Evolutionary conservation across 2,113 vertebrate species (phyloP), one percentile per base, ranked within the genome.

Genomic region (Colaptes auratus): DNA sequence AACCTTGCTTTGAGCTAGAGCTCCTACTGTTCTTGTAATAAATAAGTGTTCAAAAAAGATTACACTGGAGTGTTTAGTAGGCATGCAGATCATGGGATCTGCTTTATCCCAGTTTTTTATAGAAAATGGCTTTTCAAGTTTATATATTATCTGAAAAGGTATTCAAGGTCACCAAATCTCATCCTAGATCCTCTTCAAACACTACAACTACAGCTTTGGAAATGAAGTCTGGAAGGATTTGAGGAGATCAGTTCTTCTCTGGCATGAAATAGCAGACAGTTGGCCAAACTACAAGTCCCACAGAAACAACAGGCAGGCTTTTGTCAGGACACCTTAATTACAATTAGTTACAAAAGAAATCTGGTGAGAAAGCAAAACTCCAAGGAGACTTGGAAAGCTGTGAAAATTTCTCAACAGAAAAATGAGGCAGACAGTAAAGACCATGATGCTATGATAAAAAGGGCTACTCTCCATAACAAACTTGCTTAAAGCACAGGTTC

Each of bases 41-140:
- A 91, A 71, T 93, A 90, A 94, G 71, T 72, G 35, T 79, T 92
- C 63, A 59, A 63, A 92, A n/a, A 93, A 87, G 76, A 81, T 75
- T 94, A 82, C 25, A 46, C 17, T 75, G n/a, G 31, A 65, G 58
- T 8, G 17, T 84, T 95, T 80, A 28, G 50, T 52, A 89, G 35
- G 79, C 25, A 66, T 86, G 60, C 28, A 86, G 69, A 83, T 64
- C 1, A 1, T 56, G 16, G 16, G 17, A 94, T 74, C 31, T 82
- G 44, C 31, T 77, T 81, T 81, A 61, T 64, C 6, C 9, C 18
- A 78, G 6, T 75, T 92, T 88, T 83, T 65, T 28, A 88, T 33
- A 71, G 53, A 75, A 95, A 93, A 83, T 24, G 23, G 2, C 13
- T 78, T 88, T 93, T 83, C 19, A 53, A 11, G 30, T 81, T 86